A percentile compares a stretch with the other conserved stretches of the same genome.
These are phyloP conservation scores for Drosophila dives DNA, from an alignment of 2,888 invertebrate genomes.

Conservation along the genomic window DNA sequence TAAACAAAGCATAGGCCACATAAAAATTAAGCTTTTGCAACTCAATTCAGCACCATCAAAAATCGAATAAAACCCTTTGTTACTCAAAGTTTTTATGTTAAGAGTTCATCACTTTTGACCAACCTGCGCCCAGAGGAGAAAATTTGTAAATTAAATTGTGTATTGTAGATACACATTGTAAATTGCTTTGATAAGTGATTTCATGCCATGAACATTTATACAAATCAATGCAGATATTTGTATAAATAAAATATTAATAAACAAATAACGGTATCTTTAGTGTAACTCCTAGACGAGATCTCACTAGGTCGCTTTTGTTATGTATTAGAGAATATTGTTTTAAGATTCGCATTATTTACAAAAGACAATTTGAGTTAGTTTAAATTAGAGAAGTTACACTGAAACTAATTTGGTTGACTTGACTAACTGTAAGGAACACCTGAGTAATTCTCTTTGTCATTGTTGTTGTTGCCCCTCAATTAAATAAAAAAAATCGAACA, in stretches of 20 bases:
- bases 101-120: not conserved
- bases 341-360: not conserved
- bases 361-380: not conserved
- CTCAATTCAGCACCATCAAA: not conserved
- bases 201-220: not conserved
- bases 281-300: not conserved
- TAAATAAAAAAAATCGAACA: not conserved
- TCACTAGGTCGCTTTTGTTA: not conserved
- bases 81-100: not conserved
- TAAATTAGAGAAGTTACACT: not conserved
- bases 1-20: constrained; percentile 24
- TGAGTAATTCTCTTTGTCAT: not conserved
- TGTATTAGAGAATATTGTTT: not conserved
- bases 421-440: constrained; percentile 40
- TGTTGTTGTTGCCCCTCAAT: constrained; percentile 6
- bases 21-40: not conserved
- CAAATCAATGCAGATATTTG: not conserved
- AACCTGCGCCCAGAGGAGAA: not conserved
- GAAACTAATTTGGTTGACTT: not conserved
- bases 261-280: not conserved
- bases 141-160: not conserved
- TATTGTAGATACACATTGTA: too few relatives aligned
- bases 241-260: too few relatives aligned
- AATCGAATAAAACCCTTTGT: not conserved
- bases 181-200: not conserved